These are phyloP conservation scores for Platypus cylindrus DNA, from an alignment of 2,888 invertebrate genomes.

Conservation along the genomic window DNA sequence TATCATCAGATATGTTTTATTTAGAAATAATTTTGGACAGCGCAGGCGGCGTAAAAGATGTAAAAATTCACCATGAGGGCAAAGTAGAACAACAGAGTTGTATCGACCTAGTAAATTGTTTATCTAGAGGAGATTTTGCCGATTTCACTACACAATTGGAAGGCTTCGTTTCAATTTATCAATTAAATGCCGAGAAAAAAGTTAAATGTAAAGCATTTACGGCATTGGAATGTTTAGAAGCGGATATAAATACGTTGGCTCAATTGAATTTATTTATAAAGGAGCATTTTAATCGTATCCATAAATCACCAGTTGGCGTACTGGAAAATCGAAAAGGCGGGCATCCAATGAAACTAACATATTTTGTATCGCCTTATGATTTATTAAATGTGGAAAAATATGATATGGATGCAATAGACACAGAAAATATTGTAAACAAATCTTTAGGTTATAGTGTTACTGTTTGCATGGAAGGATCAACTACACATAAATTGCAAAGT, in stretches of 20 bases:
- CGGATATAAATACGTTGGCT: constrained; percentile 71
- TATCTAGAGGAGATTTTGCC: constrained; percentile 75
- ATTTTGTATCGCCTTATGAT: constrained; percentile 89
- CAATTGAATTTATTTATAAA: constrained; percentile 64
- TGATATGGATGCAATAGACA: constrained; percentile 58
- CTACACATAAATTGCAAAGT: constrained; percentile 71
- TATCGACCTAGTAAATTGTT: constrained; percentile 73
- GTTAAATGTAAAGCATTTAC: constrained; percentile 88
- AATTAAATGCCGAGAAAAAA: constrained; percentile 88
- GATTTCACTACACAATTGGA: constrained; percentile 91
- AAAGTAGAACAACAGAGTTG: constrained; percentile 75
- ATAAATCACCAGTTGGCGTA: constrained; percentile 82
- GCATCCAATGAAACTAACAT: constrained; percentile 87
- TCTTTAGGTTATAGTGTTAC: constrained; percentile 77
- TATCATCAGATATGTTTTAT: constrained; percentile 94
- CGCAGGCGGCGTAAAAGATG: constrained; percentile 76
- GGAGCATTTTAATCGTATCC: constrained; percentile 60
- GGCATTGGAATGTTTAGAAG: constrained; percentile 82
- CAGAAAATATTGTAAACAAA: constrained; percentile 56
- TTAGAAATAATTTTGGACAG: constrained; percentile 80
- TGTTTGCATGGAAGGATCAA: constrained; percentile 79
- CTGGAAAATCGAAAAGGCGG: constrained; percentile 73
- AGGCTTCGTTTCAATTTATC: constrained; percentile 69
- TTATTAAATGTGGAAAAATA: constrained; percentile 65
- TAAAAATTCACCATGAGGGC: constrained; percentile 84